phyloP scores from a whole-genome alignment of 35 echinoderm and acorn worm genomes.

The Ptychodera flava region DNA sequence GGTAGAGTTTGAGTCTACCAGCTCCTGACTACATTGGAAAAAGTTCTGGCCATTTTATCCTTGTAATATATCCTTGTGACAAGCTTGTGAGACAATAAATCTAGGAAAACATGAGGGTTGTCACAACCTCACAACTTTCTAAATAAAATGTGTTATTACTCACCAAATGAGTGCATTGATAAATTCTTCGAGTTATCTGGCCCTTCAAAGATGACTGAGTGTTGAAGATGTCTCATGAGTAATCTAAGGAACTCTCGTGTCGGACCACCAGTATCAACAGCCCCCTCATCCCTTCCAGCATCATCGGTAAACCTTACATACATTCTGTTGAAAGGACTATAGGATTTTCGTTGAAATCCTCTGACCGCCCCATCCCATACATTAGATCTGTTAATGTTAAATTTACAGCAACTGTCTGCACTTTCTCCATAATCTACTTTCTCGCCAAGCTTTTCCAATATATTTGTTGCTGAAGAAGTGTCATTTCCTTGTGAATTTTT shows the following conservation, averaged over 20 bases:
- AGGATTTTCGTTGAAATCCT: conserved; percentile 5
- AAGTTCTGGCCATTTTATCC: too few species aligned
- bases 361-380: conserved; percentile 11
- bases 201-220: conserved; percentile 5
- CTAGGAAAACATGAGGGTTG: too few species aligned
- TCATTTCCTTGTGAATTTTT: too few species aligned
- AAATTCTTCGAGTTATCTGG: not conserved
- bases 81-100: too few species aligned
- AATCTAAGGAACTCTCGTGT: conserved; percentile 13
- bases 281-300: not conserved
- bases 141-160: too few species aligned
- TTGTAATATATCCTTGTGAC: too few species aligned
- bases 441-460: too few species aligned
- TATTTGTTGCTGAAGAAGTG: too few species aligned
- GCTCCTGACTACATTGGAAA: too few species aligned
- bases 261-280: conserved; percentile 11
- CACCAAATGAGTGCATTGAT: not conserved
- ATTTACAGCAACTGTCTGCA: not conserved
- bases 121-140: too few species aligned
- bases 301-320: conserved; percentile 16
- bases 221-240: not conserved
- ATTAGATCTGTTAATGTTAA: conserved; percentile 1
- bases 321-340: not conserved
- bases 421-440: too few species aligned
- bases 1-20: too few species aligned